Evolutionary conservation across 2,797 vertebrate species (phyloP).

Genomic region (Cichlasoma orientale): DNA sequence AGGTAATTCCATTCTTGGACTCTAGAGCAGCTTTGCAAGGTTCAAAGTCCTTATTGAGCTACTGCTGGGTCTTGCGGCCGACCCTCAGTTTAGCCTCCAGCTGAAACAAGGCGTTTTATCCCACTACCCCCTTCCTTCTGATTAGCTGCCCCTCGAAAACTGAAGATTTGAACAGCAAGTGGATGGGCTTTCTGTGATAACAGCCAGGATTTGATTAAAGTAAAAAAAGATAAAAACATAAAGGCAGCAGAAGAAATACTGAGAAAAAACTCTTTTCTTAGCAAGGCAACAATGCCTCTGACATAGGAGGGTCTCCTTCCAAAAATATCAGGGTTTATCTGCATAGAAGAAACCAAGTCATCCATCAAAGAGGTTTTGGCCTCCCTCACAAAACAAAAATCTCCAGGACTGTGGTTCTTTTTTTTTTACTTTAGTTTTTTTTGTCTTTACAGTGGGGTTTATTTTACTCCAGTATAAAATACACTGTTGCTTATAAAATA

Average conservation of each 20-base stretch:
- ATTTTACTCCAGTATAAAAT: background rate
- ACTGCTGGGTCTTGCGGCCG: background rate
- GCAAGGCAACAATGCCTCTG: background rate
- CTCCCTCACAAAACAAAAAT: too few species aligned
- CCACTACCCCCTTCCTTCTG: background rate
- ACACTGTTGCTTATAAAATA: background rate
- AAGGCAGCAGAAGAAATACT: background rate
- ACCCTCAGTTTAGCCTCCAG: too few species aligned
- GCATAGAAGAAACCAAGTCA: background rate
- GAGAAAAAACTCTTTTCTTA: background rate
- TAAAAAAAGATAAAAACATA: background rate
- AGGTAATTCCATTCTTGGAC: background rate
- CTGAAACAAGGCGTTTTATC: background rate
- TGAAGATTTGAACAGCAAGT: background rate
- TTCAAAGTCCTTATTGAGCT: background rate
- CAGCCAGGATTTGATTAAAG: background rate
- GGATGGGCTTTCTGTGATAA: background rate
- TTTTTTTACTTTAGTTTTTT: background rate
- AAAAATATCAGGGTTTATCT: background rate
- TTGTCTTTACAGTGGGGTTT: fast-evolving
- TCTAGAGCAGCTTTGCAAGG: background rate
- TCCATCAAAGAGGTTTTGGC: background rate
- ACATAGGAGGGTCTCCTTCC: background rate
- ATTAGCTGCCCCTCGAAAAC: background rate
- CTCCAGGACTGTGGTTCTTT: background rate